These are phyloP conservation scores for Apolygus lucorum DNA, from an alignment of 1,140 invertebrate species.

Conservation along the genomic window DNA sequence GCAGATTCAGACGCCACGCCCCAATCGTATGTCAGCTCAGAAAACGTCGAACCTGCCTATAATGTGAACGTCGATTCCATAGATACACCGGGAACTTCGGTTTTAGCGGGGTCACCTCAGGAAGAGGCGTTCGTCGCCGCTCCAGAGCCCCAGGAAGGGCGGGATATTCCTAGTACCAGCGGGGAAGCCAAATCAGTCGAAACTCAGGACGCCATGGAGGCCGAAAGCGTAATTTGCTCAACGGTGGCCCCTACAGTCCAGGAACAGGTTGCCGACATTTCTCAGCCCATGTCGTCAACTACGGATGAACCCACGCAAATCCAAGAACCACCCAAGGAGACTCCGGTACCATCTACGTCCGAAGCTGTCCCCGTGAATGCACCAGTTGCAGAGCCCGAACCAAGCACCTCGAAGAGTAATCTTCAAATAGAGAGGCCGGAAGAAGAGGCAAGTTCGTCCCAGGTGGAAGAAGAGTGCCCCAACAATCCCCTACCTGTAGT, in stretches of 20 bases:
- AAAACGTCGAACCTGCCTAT: background rate
- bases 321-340: background rate
- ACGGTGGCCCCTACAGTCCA: background rate
- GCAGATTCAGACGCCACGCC: background rate
- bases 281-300: too few species aligned
- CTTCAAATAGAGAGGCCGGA: too few species aligned
- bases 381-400: background rate
- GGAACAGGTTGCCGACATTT: background rate
- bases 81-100: background rate
- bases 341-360: background rate
- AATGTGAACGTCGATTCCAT: background rate
- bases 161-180: background rate
- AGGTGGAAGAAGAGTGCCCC: too few species aligned
- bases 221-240: conserved; percentile 23
- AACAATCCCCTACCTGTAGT: too few species aligned
- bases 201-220: conserved; percentile 5
- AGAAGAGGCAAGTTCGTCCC: too few species aligned
- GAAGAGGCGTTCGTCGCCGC: background rate
- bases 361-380: background rate
- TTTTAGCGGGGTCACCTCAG: background rate
- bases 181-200: background rate
- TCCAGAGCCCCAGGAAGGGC: background rate
- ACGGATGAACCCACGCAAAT: background rate
- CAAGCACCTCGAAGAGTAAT: too few species aligned
- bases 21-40: background rate